Base-by-base conservation (phyloP, 2,888 invertebrate genomes). In the Dynastes maya region DNA sequence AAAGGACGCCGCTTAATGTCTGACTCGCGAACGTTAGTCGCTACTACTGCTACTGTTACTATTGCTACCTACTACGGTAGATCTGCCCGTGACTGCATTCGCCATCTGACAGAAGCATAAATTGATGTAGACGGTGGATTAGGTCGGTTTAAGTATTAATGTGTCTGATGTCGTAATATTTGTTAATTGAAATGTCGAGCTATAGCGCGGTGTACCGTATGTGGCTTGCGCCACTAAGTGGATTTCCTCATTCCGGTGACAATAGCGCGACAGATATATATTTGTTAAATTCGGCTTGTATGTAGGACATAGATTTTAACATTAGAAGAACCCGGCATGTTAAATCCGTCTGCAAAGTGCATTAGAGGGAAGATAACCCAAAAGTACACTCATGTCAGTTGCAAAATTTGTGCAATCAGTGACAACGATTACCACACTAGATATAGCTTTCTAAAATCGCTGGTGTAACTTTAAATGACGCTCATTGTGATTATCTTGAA, bases 1-100 rank as follows among this genome's bases (percentile, higher is more conserved):
- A 16, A 71, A 40, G 72, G 29, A 70, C 53, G 53, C 53, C 53
- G 51, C 32, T 51, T 70, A 70, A 70, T 53, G 29, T 70, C 70
- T 51, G 27, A 53, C 32, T 51, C 51, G 55, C 29, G 45, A 45
- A 45, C 8, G 45, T 8, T 45, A 45, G 4, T 11, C 16, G 67
- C 67, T 22, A 22, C 11, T 49, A 8, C 40, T 67, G 22, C 27
- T 11, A 11, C 45, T 8, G 5, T 32, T 45, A 45, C 8, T 45
- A 45, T 45, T 45, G 45, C 45, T 64, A 64, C 64, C 11, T 67
- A 49, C 45, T 45, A 8, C 9, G 6, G 11, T 45, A 22, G 49
- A 45, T 11, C 49, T 67, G 22, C 40, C 4, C 45, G 67, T 22
- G 67, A 67, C 32, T 67, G 27, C 27, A 67, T 22, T 27, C 45